Base-by-base conservation (phyloP, 2,888 invertebrate genomes). In the Drosophila parthenogenetica region DNA sequence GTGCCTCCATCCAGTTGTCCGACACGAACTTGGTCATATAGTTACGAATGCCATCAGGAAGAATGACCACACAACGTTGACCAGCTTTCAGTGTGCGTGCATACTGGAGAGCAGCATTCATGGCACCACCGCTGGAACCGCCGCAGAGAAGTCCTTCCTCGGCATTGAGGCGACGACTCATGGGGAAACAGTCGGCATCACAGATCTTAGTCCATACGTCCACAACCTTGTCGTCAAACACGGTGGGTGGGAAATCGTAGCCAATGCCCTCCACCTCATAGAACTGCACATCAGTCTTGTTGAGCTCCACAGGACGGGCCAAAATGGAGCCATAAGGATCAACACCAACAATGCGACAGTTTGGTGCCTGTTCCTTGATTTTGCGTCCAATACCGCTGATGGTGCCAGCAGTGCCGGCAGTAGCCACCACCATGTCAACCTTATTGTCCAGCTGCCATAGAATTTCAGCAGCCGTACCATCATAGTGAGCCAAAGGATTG, bases 401-500 rank as follows among this genome's bases (percentile, higher is more conserved):
- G 0, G 99, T 98, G 16, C 99, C 99, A 17, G 99, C 98, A 5
- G 99, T 99, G 7, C 99, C 99, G 0, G 98, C 96, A 16, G 97
- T 96, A 13, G 94, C 92, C 57, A 98, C 95, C 76, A 98, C 93
- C 95, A 98, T 96, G 92, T 99, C 98, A 11, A 99, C 93, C 87
- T 95, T 94, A 43, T 91, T 90, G 61, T 91, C 91, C 62, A 90
- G 69, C 80, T 97, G 96, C 90, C 96, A 95, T 37, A 98, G 93
- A 84, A 99, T 99, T 93, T 99, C 99, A 76, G 96, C 96, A 0
- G 96, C 99, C 0, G 99, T 99, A 60, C 95, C 95, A 90, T 99
- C 99, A 91, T 98, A 99, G 92, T 99, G 99, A 0, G 99, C 98
- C 87, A 99, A 91, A 0, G 99, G 99, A 93, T 99, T 99, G 86